These are phyloP conservation scores for Leucozona laternaria DNA, from an alignment of 2,888 invertebrate genomes.

Conservation along the genomic window DNA sequence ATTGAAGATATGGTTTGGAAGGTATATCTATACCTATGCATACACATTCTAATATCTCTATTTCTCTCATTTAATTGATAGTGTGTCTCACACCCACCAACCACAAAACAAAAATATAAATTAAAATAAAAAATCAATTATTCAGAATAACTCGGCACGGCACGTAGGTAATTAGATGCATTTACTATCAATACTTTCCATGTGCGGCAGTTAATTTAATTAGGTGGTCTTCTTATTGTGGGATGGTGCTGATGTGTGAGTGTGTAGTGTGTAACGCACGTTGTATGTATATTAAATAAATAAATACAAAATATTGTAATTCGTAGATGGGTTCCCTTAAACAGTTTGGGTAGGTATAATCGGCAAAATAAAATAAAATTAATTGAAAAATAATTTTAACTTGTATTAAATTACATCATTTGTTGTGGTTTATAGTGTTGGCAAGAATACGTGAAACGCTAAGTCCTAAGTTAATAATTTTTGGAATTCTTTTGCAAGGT, in stretches of 20 bases:
- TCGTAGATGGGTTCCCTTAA: neutral
- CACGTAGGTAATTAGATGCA: constrained; percentile 52
- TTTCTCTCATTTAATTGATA: constrained; percentile 38
- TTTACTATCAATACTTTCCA: constrained; percentile 43
- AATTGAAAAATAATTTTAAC: constrained; percentile 4
- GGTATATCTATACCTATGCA: no score
- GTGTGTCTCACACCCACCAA: neutral
- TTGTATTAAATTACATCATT: neutral
- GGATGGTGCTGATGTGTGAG: neutral
- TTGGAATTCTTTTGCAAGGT: neutral
- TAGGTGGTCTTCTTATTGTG: constrained; percentile 15
- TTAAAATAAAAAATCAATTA: neutral
- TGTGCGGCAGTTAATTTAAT: constrained; percentile 66
- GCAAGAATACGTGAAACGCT: neutral
- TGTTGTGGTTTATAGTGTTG: neutral
- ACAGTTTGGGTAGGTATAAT: neutral
- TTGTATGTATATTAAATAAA: neutral
- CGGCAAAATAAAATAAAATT: neutral
- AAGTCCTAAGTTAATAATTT: neutral
- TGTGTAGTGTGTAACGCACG: neutral
- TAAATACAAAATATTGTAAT: neutral
- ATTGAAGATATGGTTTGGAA: neutral
- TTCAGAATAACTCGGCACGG: constrained; percentile 40
- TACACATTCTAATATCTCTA: neutral
- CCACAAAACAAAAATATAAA: neutral